phyloP scores from a whole-genome alignment of 1,140 invertebrate genomes.

The Drosophila repletoides region DNA sequence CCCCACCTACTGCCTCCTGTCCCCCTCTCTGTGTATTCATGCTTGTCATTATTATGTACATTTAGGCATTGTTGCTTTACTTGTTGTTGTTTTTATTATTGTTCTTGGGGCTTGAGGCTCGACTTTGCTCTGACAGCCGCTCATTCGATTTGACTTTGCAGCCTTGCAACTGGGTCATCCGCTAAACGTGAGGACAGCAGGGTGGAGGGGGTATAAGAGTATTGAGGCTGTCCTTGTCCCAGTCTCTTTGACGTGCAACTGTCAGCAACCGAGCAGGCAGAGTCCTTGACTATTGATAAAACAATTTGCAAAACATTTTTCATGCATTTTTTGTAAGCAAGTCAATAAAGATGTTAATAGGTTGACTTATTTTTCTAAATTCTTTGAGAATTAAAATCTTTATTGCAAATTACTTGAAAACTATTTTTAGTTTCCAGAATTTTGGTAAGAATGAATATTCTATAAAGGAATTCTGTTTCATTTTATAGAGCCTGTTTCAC shows the following conservation, averaged over 20 bases:
- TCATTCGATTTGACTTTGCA: conserved; percentile 50
- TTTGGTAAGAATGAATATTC: no score
- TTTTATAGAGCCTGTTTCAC: no score
- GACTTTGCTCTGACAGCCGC: conserved; percentile 50
- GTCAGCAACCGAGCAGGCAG: conserved; percentile 47
- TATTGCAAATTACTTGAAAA: no score
- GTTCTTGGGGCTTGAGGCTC: conserved; percentile 15
- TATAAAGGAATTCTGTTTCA: no score
- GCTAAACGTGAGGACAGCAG: not conserved
- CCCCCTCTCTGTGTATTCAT: not conserved
- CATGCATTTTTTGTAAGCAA: conserved; percentile 38
- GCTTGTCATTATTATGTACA: conserved; percentile 63
- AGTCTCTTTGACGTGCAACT: conserved; percentile 45
- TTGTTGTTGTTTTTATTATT: conserved; percentile 32
- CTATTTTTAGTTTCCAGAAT: no score
- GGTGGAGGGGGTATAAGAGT: not conserved
- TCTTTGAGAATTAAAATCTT: not conserved
- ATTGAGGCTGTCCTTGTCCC: conserved; percentile 47
- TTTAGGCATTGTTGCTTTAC: conserved; percentile 61
- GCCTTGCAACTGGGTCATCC: conserved; percentile 61
- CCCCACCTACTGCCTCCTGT: not conserved
- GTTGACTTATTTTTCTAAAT: not conserved
- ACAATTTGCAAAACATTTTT: conserved; percentile 43
- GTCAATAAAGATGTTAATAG: no score
- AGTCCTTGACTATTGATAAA: conserved; percentile 51